Conservation (phyloP, 1,140 invertebrate genomes). For the Calycopis cecrops region DNA sequence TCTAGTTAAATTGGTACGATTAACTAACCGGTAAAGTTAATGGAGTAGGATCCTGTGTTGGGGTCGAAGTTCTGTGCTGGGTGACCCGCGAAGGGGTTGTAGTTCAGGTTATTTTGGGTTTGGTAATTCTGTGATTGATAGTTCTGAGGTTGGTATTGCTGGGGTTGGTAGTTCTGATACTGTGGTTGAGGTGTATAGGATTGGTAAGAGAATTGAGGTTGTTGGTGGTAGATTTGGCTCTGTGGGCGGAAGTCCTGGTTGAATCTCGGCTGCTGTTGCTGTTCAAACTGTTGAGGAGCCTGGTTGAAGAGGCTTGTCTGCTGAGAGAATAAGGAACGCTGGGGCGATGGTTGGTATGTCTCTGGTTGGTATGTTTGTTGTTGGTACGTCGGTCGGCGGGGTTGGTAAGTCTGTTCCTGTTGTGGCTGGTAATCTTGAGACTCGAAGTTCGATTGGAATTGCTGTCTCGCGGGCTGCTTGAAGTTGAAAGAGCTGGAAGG, state of each 20-base stretch:
- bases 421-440: constrained; percentile 31
- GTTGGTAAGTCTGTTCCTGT: constrained; percentile 26
- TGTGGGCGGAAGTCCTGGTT: constrained; percentile 43
- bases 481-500: constrained; percentile 38
- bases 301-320: constrained; percentile 48
- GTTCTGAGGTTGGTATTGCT: constrained; percentile 25
- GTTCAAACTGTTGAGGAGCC: constrained; percentile 49
- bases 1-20: constrained; percentile 12
- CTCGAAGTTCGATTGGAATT: constrained; percentile 27
- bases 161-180: constrained; percentile 63
- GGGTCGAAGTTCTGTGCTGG: constrained; percentile 80
- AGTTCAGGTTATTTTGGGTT: constrained; percentile 58
- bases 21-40: constrained; percentile 77
- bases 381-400: constrained; percentile 20
- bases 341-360: constrained; percentile 34
- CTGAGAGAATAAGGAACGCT: constrained; percentile 31
- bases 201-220: constrained; percentile 65
- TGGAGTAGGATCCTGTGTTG: constrained; percentile 81
- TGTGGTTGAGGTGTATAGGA: constrained; percentile 46
- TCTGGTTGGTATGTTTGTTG: constrained; percentile 25
- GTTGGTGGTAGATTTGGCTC: constrained; percentile 62
- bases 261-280: constrained; percentile 37
- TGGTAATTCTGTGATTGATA: constrained; percentile 60
- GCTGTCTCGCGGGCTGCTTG: constrained; percentile 20
- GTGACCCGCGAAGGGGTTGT: constrained; percentile 75